A percentile compares a stretch with the other conserved stretches of the same genome.
Conservation (phyloP, 2,113 vertebrate species). For the Brachyhypopomus gauderio region DNA sequence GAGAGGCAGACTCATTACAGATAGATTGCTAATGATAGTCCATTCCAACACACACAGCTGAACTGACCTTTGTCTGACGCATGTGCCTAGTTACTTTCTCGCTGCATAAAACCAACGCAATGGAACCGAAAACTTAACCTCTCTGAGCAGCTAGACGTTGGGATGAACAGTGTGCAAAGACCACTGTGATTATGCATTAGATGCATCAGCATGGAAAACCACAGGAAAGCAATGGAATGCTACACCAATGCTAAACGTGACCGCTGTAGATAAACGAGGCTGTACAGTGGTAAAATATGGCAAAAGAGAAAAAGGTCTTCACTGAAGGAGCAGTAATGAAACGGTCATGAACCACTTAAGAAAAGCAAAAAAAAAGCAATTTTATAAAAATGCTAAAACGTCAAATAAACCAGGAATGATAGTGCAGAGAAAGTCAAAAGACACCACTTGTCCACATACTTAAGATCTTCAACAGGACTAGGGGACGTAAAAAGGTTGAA, state of each 20-base stretch:
- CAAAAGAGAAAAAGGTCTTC: background rate
- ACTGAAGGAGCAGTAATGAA: background rate
- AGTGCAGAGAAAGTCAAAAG: conserved; percentile 49
- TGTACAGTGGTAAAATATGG: background rate
- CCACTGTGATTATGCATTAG: conserved; percentile 8
- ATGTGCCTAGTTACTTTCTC: conserved; percentile 71
- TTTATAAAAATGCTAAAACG: background rate
- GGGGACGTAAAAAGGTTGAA: conserved; percentile 9
- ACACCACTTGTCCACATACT: conserved; percentile 44
- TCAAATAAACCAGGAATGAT: background rate
- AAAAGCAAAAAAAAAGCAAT: background rate
- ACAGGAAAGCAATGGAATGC: background rate
- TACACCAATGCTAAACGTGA: background rate
- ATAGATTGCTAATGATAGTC: conserved; percentile 48
- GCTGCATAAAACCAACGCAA: conserved; percentile 59
- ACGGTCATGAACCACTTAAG: conserved; percentile 6
- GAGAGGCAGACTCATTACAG: conserved; percentile 27
- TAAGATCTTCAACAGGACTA: conserved; percentile 29
- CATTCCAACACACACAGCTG: conserved; percentile 60
- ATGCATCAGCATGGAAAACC: background rate
- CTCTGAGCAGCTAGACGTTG: conserved; percentile 60
- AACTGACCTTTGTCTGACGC: conserved; percentile 68
- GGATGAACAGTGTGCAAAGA: conserved; percentile 44
- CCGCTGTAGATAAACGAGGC: background rate
- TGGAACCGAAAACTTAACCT: conserved; percentile 71